Conservation (phyloP, 2,888 invertebrate species). For the Osmoderma eremita region DNA sequence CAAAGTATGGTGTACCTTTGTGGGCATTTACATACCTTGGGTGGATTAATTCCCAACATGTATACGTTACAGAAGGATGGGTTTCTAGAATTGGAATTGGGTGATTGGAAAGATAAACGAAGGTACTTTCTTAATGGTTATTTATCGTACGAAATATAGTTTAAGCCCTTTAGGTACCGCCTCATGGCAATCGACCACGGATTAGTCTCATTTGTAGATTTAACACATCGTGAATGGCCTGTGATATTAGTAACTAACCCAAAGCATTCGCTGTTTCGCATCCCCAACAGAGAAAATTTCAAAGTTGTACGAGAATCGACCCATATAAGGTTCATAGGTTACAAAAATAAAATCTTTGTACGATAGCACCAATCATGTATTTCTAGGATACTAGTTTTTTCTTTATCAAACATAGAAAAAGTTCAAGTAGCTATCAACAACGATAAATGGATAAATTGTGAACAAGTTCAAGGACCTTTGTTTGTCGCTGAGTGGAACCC, state of each 20-base stretch:
- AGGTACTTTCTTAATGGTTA: constrained; percentile 65
- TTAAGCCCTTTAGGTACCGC: constrained; percentile 70
- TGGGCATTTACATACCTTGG: constrained; percentile 89
- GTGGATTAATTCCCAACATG: constrained; percentile 83
- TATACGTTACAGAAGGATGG: constrained; percentile 86
- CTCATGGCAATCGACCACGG: constrained; percentile 90
- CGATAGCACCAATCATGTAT: constrained; percentile 41
- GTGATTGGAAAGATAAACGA: constrained; percentile 92
- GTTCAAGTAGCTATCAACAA: constrained; percentile 77
- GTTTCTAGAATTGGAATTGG: constrained; percentile 86
- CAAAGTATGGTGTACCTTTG: constrained; percentile 83
- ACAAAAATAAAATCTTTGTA: neutral
- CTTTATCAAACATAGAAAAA: constrained; percentile 70
- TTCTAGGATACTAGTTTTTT: constrained; percentile 81
- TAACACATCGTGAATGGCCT: constrained; percentile 82
- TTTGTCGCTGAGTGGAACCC: constrained; percentile 81
- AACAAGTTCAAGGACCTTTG: constrained; percentile 72
- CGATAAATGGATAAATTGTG: constrained; percentile 72
- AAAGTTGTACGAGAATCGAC: constrained; percentile 75
- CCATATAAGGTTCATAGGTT: constrained; percentile 73
- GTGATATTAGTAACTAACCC: constrained; percentile 88
- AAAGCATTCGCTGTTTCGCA: constrained; percentile 80
- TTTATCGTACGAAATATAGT: neutral
- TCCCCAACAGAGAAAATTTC: constrained; percentile 79
- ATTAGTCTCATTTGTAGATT: constrained; percentile 85